Evolutionary conservation across 1,140 invertebrate species (phyloP), one percentile per base, ranked within the genome.

Genomic region (Scaptomyza montana): DNA sequence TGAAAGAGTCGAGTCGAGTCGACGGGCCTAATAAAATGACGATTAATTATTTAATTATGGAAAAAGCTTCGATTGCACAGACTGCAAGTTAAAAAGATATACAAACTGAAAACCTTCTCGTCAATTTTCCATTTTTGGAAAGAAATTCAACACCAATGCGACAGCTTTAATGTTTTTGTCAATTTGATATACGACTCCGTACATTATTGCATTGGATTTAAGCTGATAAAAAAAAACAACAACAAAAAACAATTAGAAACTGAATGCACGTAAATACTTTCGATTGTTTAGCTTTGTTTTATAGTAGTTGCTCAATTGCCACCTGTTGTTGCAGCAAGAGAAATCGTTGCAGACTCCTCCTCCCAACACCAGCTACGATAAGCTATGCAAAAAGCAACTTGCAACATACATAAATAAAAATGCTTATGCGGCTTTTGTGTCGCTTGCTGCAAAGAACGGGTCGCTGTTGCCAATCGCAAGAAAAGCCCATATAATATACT

Each of bases 41-140:
- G 68, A 78, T 78, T 78, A 67, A 72, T 78, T 78, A 72, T 78
- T 76, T 78, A 78, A 78, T 76, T 78, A 67, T 78, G 68, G 62
- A 67, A 71, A 72, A 72, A 76, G 56, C 76, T 57, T 46, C 28
- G 61, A 74, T 36, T 74, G 70, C 71, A 57, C 57, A 74, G 30
- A 25, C 21, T 25, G 21, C 30, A 30, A 36, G 33, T 8, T 10
- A 33, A 33, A 46, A 10, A 51, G 36, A 25, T 16, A 46, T 5
- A 3, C 21, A 39, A 30, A 33, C 7, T 19, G 30, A 13, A n/a
- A 25, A 8, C 12, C 16, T 10, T 10, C 28, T 9, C 30, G 50
- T 56, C 45, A 66, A 19, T 49, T 16, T n/a, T 16, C 49, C 49
- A 39, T 62, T 63, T 61, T 63, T 16, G 54, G 64, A 47, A 13